Evolutionary conservation across 2,888 invertebrate species (phyloP), one percentile per base, ranked within the genome.

Genomic region (Drosophila antonietae): DNA sequence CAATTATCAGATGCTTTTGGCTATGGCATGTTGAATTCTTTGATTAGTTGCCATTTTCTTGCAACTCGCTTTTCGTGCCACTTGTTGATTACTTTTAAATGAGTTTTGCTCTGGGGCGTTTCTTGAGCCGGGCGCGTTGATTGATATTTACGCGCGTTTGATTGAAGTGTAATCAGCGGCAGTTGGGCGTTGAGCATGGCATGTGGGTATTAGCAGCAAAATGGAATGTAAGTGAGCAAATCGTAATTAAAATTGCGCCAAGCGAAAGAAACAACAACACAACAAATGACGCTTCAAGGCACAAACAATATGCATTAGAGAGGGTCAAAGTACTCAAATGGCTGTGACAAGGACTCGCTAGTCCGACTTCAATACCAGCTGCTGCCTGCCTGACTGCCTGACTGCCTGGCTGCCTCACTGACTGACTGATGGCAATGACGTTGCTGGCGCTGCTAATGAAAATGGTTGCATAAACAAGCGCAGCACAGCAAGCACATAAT

Each of bases 31-130:
- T 39, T n/a, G 15, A 52, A 15, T 51, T 41, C 58, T 63, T 74
- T 75, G 77, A 79, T 77, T 75, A 71, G 58, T 67, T 74, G 67
- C 64, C 44, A 67, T 70, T 64, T 75, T 61, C 63, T 64, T 70
- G 75, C 65, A 64, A 12, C 39, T 46, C 41, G 51, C 58, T 18
- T 83, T 77, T 69, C 61, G 43, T 70, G 69, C 83, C 77, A 83
- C 85, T 87, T 87, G 85, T 85, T 86, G 86, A 86, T 86, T 88
- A 85, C 85, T 86, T 86, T 89, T 87, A 85, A 89, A 89, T 81
- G 88, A 87, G 89, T 86, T 88, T 83, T 68, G 70, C 88, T 77
- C 55, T 57, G 49, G 60, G 83, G 81, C 86, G 70, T 70, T 83
- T 62, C 80, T 72, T 81, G 0, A 63, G 69, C 71, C 58, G 52